Conservation (phyloP, 2,888 invertebrate species). For the Drosophila diplacantha region DNA sequence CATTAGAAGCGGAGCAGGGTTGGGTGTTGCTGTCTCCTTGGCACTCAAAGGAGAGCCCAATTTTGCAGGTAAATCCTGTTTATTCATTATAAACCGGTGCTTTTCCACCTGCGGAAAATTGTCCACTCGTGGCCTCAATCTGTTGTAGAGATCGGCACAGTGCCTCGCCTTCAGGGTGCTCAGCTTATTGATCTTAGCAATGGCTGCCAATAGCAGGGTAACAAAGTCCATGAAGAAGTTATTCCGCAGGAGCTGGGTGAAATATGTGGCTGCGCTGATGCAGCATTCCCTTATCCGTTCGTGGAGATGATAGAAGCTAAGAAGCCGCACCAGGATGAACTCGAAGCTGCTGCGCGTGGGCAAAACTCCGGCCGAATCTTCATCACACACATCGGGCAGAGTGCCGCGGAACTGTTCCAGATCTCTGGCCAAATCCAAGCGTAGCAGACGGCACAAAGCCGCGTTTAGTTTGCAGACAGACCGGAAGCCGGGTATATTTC, state of each 20-base stretch:
- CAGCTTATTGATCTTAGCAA: conserved; percentile 67
- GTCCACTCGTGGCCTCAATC: conserved; percentile 45
- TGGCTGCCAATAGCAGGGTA: conserved; percentile 68
- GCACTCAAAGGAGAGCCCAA: conserved; percentile 8
- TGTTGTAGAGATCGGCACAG: conserved; percentile 62
- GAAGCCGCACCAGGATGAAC: conserved; percentile 67
- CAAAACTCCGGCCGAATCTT: conserved; percentile 49
- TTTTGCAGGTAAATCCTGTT: conserved; percentile 53
- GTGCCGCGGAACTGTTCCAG: conserved; percentile 67
- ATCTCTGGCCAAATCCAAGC: conserved; percentile 67
- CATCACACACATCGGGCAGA: conserved; percentile 66
- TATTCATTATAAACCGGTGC: conserved; percentile 48
- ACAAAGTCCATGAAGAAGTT: conserved; percentile 74
- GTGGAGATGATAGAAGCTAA: conserved; percentile 66
- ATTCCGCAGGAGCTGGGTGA: conserved; percentile 64
- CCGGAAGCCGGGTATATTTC: conserved; percentile 72
- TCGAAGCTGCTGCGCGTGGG: conserved; percentile 71
- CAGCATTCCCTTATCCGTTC: conserved; percentile 70
- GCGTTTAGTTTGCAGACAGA: conserved; percentile 72
- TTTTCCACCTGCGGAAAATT: conserved; percentile 63
- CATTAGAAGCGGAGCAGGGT: conserved; percentile 1
- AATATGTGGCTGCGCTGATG: conserved; percentile 64
- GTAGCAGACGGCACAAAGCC: conserved; percentile 71
- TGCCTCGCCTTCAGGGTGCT: conserved; percentile 54
- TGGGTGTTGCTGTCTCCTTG: conserved; percentile 20